These are phyloP conservation scores for Temnothorax curvispinosus DNA, from an alignment of 1,140 invertebrate species.

Conservation along the genomic window DNA sequence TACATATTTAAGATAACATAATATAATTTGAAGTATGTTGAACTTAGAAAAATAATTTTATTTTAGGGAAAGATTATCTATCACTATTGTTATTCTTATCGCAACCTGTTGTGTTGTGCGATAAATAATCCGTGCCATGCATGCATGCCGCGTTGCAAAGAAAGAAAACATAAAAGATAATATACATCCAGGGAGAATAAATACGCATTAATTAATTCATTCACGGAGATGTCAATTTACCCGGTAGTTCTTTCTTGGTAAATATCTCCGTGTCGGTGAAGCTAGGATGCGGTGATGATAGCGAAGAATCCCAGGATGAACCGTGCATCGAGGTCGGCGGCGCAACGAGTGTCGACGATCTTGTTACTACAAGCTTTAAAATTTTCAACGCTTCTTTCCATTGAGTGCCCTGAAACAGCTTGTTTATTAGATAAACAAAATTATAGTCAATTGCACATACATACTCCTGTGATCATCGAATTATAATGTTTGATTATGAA, in stretches of 20 bases:
- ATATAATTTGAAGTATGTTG: constrained; percentile 22
- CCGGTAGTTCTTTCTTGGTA: constrained; percentile 93
- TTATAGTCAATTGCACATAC: background rate
- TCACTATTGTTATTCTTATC: constrained; percentile 82
- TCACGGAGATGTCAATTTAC: constrained; percentile 81
- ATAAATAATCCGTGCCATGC: constrained; percentile 73
- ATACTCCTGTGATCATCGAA: background rate
- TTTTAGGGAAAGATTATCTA: constrained; percentile 71
- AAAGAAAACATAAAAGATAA: constrained; percentile 70
- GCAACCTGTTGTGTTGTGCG: constrained; percentile 78
- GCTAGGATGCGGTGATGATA: constrained; percentile 88
- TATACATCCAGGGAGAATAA: constrained; percentile 49
- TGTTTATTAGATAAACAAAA: constrained; percentile 25
- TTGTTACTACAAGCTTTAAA: constrained; percentile 97
- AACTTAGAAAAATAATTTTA: constrained; percentile 74
- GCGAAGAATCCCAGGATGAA: constrained; percentile 87
- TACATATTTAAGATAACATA: background rate
- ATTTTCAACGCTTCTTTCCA: constrained; percentile 99
- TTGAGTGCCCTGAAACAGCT: constrained; percentile 89
- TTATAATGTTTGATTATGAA: constrained; percentile 2
- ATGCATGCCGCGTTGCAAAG: constrained; percentile 71
- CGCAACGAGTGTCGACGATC: constrained; percentile 94
- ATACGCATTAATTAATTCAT: constrained; percentile 43
- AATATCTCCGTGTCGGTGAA: constrained; percentile 92
- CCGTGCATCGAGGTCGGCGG: constrained; percentile 88